Conservation (phyloP, 92 coral and sea anemone genomes). For the Isaurus tuberculatus region DNA sequence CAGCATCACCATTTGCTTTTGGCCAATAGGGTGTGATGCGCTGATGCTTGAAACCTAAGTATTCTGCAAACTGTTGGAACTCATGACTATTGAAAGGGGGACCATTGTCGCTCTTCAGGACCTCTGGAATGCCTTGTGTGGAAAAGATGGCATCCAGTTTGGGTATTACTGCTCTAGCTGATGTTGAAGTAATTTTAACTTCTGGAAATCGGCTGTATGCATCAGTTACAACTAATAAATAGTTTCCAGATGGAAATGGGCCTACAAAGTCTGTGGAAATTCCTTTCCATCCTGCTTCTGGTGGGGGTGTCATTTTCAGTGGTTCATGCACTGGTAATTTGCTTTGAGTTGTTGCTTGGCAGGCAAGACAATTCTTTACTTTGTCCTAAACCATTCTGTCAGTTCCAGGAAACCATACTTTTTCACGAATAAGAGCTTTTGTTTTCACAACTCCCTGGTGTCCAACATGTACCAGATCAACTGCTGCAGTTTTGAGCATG, state of each 20-base stretch:
- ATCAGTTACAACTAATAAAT: constrained; percentile 62
- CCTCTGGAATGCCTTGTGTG: constrained; percentile 69
- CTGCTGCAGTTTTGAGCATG: constrained; percentile 47
- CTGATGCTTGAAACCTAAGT: constrained; percentile 59
- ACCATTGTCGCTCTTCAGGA: constrained; percentile 61
- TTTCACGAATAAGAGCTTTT: constrained; percentile 62
- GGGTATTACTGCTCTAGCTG: constrained; percentile 60
- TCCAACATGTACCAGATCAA: constrained; percentile 63
- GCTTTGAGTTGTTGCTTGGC: constrained; percentile 62
- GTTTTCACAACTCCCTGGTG: constrained; percentile 76
- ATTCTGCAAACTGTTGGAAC: constrained; percentile 54
- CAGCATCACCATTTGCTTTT: constrained; percentile 57
- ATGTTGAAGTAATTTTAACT: constrained; percentile 64
- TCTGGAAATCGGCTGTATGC: constrained; percentile 75
- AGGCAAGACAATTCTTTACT: constrained; percentile 60
- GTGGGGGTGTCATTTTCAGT: constrained; percentile 51
- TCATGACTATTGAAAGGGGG: constrained; percentile 57
- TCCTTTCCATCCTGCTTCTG: constrained; percentile 67
- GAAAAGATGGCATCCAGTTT: constrained; percentile 69
- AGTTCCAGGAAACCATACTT: constrained; percentile 65
- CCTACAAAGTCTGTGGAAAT: constrained; percentile 68
- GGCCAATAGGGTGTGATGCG: no score
- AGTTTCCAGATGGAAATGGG: constrained; percentile 75
- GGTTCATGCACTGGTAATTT: constrained; percentile 61
- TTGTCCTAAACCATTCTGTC: constrained; percentile 57